These are phyloP conservation scores for Pseudomyrmex pallidus DNA, from an alignment of 1,140 invertebrate species.

Conservation along the genomic window DNA sequence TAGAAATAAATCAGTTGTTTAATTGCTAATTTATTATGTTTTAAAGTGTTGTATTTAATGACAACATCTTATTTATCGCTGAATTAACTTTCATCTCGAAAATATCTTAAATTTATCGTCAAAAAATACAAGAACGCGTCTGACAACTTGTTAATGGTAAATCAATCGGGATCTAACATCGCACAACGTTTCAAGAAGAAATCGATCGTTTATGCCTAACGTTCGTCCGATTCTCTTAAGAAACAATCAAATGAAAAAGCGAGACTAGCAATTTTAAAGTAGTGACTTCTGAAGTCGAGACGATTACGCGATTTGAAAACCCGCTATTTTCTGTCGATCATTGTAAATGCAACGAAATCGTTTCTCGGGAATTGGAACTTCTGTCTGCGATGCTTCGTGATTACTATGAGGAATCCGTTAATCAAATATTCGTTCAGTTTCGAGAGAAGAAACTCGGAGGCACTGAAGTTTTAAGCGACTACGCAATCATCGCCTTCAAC, in stretches of 20 bases:
- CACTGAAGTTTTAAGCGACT: neutral
- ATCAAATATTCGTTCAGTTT: slow-evolving; percentile 5
- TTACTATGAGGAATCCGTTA: neutral
- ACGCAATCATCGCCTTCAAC: slow-evolving; percentile 14
- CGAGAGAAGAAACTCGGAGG: slow-evolving; percentile 1
- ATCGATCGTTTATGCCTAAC: slow-evolving; percentile 8
- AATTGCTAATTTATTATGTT: neutral
- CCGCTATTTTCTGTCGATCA: slow-evolving; percentile 42
- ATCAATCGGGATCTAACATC: neutral
- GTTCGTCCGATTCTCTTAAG: neutral
- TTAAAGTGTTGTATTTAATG: neutral
- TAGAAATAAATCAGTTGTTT: neutral
- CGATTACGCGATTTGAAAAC: slow-evolving; percentile 8
- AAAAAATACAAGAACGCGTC: neutral
- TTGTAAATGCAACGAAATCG: slow-evolving; percentile 11
- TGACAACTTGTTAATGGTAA: neutral
- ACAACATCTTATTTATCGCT: neutral
- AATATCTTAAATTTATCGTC: neutral
- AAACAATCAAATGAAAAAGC: slow-evolving; percentile 13
- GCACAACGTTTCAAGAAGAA: neutral
- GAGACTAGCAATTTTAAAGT: slow-evolving; percentile 13
- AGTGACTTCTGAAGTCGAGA: slow-evolving; percentile 24
- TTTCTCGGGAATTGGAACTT: slow-evolving; percentile 31
- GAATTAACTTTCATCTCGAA: neutral
- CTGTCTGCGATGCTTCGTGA: slow-evolving; percentile 6